Evolutionary conservation across 2,888 invertebrate species (phyloP), one percentile per base, ranked within the genome.

Genomic region (Tenthredo livida): DNA sequence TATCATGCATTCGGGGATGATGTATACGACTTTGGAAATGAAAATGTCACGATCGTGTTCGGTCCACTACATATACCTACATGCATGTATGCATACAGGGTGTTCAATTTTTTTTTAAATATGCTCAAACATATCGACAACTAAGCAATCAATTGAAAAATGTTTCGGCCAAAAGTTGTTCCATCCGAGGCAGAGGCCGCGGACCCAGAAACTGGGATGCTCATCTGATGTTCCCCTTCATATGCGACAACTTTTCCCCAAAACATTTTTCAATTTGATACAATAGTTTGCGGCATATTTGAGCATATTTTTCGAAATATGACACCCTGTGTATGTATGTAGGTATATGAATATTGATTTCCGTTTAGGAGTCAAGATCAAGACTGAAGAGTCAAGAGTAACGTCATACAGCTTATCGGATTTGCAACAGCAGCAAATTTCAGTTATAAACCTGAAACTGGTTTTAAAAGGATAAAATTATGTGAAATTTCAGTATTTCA

Each of bases 291-390:
- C 37, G 37, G 7, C 7, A 7, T 37, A 7, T 37, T 37, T 37
- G 37, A 37, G 37, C 0, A 37, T 37, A 37, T 37, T 33, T 37
- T 37, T 37, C 7, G 1, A 37, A 7, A 37, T 7, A 0, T 0
- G 7, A 37, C 37, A 37, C 6, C 7, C 7, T 37, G 7, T 37
- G 4, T 3, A 33, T 37, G 21, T 40, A 40, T 40, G 40, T n/a
- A 43, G 40, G 37, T 43, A 21, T 43, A 29, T 6, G 29, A 33
- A 3, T 77, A 77, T 77, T 54, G 77, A 77, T 77, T 77, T 54
- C 29, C 47, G 75, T 50, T 33, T 67, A 17, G 6, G 67, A 33
- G 50, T 77, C 54, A 77, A 77, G 54, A 54, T 54, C 77, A 73
- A 15, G 21, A 43, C 21, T 73, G 4, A 25, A 43, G 21, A 73